phyloP scores from a whole-genome alignment of 2,797 vertebrate species.

The Callimico goeldii region DNA sequence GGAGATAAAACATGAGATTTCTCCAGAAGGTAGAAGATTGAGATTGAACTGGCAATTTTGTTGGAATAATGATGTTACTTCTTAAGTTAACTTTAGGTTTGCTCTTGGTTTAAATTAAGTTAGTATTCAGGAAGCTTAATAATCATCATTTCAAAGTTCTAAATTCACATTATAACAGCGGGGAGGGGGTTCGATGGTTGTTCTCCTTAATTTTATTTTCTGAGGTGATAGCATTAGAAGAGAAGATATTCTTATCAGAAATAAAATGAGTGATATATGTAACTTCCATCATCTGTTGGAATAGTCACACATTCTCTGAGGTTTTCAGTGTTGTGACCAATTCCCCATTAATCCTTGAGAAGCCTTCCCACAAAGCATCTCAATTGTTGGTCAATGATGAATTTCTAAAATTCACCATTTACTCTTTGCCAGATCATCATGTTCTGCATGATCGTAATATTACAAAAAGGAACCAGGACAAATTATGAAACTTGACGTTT shows the following conservation, averaged over 20 bases:
- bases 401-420: not conserved
- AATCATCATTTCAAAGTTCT: slow-evolving; percentile 9
- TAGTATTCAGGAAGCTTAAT: not conserved
- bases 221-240: not conserved
- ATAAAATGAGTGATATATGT: not conserved
- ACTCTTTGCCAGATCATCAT: not conserved
- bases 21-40: not conserved
- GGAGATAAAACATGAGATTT: slow-evolving; percentile 1
- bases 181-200: not conserved
- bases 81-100: slow-evolving; percentile 6
- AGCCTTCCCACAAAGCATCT: not conserved
- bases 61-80: not conserved
- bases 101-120: slow-evolving; percentile 1
- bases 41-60: not conserved
- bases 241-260: not conserved
- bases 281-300: not conserved
- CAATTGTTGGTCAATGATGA: not conserved
- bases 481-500: not conserved
- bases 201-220: not conserved
- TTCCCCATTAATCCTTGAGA: not conserved
- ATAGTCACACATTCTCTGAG: not conserved
- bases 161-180: not conserved
- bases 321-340: not conserved
- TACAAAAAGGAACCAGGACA: not conserved
- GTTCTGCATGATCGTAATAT: not conserved